phyloP scores from a whole-genome alignment of 1,140 invertebrate species.

The Dufourea novaeangliae region DNA sequence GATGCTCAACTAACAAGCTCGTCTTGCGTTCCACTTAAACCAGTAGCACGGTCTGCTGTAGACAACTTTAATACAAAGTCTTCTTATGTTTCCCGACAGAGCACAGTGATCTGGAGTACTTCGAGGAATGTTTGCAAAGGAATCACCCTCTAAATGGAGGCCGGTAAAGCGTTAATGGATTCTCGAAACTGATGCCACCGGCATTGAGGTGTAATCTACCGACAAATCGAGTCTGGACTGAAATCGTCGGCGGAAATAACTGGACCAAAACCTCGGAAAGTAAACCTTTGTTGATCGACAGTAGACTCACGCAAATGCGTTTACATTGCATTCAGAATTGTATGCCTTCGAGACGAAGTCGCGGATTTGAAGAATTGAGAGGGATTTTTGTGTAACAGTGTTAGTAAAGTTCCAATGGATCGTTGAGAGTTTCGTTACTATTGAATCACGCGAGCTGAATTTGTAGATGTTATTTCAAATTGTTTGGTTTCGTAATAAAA shows the following conservation, averaged over 20 bases:
- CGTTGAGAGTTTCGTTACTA: too few species aligned
- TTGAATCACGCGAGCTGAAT: too few species aligned
- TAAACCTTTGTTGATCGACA: slow-evolving; percentile 27
- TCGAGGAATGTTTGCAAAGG: slow-evolving; percentile 32
- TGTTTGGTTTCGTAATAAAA: too few species aligned
- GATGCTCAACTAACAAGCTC: slow-evolving; percentile 6
- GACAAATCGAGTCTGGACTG: slow-evolving; percentile 10
- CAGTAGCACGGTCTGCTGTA: not conserved
- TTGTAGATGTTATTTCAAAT: too few species aligned
- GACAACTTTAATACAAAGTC: slow-evolving; percentile 9
- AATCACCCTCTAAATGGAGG: slow-evolving; percentile 18
- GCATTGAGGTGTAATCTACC: slow-evolving; percentile 26
- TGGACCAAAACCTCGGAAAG: not conserved
- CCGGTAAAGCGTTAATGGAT: slow-evolving; percentile 45
- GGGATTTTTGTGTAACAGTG: too few species aligned
- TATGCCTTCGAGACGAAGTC: too few species aligned
- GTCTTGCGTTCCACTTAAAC: slow-evolving; percentile 11
- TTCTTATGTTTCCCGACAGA: not conserved
- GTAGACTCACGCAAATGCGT: slow-evolving; percentile 30
- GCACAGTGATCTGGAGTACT: not conserved
- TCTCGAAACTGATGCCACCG: slow-evolving; percentile 11
- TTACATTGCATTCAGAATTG: slow-evolving; percentile 25
- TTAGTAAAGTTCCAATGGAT: too few species aligned
- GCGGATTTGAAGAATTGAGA: too few species aligned
- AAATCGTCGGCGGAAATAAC: slow-evolving; percentile 50